These are phyloP conservation scores for Balanococcus diminutus DNA, from an alignment of 2,888 invertebrate genomes.

Conservation along the genomic window DNA sequence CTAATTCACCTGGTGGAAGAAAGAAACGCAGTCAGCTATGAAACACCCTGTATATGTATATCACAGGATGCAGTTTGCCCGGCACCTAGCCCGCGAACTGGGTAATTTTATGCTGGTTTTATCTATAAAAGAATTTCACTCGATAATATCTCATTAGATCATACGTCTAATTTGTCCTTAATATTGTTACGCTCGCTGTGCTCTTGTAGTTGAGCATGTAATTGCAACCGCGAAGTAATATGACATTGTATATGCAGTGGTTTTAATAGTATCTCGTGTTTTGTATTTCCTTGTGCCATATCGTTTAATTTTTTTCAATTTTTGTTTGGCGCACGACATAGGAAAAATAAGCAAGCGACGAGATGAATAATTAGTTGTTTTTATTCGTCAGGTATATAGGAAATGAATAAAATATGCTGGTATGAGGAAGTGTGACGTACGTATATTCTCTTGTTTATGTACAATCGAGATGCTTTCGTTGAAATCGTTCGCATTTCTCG, in stretches of 20 bases:
- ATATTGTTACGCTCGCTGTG: slow-evolving; percentile 2
- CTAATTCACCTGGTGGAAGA: too few species aligned
- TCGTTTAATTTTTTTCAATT: slow-evolving; percentile 3
- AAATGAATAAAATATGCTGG: background rate
- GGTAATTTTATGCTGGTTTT: background rate
- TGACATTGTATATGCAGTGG: background rate
- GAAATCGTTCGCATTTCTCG: background rate
- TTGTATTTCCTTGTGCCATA: slow-evolving; percentile 21
- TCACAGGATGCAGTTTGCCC: background rate
- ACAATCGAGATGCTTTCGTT: background rate
- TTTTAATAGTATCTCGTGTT: background rate
- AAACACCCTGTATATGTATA: background rate
- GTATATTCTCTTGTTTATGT: background rate
- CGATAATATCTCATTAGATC: background rate
- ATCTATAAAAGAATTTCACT: background rate
- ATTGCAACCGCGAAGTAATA: background rate
- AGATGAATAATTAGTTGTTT: background rate
- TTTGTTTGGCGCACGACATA: background rate
- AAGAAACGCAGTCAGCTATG: too few species aligned
- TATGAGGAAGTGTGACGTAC: background rate
- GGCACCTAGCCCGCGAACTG: background rate
- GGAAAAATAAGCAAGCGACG: background rate
- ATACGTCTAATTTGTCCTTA: background rate
- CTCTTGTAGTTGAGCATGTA: slow-evolving; percentile 6
- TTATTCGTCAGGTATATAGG: background rate